Evolutionary conservation across 2,113 vertebrate species (phyloP), one percentile per base, ranked within the genome.

Genomic region (Rostratula benghalensis): DNA sequence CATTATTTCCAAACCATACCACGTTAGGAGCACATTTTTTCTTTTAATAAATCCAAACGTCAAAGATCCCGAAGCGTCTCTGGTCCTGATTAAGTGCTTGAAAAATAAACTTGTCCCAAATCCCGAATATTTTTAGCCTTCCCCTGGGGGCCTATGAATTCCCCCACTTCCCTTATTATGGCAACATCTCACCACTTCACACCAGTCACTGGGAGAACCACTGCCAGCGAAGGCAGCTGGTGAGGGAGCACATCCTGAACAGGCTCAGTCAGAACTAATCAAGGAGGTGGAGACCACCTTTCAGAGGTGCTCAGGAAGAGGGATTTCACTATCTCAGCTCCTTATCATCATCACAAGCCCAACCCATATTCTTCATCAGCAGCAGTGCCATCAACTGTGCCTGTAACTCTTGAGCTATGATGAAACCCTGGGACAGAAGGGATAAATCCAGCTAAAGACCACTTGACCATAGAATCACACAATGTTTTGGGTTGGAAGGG

Each of bases 201-300:
- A 84, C 33, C n/a, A 50, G 56, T 16, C 0, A 0, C 12, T 0
- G 1, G 35, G 23, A 83, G 43, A 82, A n/a, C 15, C 0, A 0
- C n/a, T 33, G 45, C 79, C 57, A 83, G 60, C 1, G 0, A 41
- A 51, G 24, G 24, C 1, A 4, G 10, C 13, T 23, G 57, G 43
- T 14, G 20, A 16, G 5, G 46, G 61, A 33, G 33, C 7, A 8
- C 11, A 1, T n/a, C 67, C 79, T 50, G 22, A 11, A 10, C 4
- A 35, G 46, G 56, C 82, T 23, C n/a, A 54, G n/a, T 33, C 22
- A 63, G 28, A 21, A 18, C 8, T n/a, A 22, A 31, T 3, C 24
- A 35, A 19, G 31, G 22, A 27, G 46, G 11, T 4, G 43, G n/a
- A 48, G n/a, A 25, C 7, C 59, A 45, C 19, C 35, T 51, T 57